Conservation (phyloP, 2,113 vertebrate genomes). For the Actenoides hombroni region DNA sequence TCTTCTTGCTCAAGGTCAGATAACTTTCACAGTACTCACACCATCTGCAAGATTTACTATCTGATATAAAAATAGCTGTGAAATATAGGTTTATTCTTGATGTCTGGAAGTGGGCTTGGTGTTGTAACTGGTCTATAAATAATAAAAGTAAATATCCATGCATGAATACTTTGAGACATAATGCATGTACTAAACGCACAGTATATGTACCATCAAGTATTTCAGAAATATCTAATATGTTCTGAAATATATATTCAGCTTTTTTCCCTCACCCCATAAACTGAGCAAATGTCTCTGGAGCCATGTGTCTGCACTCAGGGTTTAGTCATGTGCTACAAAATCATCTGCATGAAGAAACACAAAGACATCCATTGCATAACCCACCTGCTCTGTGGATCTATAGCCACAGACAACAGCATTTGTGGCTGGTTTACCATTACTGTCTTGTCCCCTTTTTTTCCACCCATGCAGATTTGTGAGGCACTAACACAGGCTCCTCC, state of each 20-base stretch:
- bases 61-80: constrained; percentile 50
- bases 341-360: not conserved
- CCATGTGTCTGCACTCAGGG: not conserved
- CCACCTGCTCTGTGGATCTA: not conserved
- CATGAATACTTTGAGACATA: constrained; percentile 37
- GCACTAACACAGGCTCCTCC: not conserved
- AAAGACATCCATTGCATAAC: not conserved
- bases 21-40: constrained; percentile 39
- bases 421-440: not conserved
- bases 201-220: constrained; percentile 57
- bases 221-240: constrained; percentile 51
- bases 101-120: constrained; percentile 27
- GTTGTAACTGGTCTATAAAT: constrained; percentile 55
- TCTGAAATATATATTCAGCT: constrained; percentile 46
- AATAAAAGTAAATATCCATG: constrained; percentile 58
- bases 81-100: constrained; percentile 55
- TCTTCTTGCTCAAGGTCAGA: constrained; percentile 55
- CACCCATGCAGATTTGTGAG: not conserved
- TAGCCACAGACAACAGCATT: not conserved
- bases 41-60: constrained; percentile 48
- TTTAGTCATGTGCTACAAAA: constrained; percentile 21
- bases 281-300: constrained; percentile 16
- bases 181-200: constrained; percentile 41
- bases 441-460: not conserved
- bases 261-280: constrained; percentile 49